These are phyloP conservation scores for Pampusana beccarii DNA, from an alignment of 2,113 vertebrate species.

Conservation along the genomic window DNA sequence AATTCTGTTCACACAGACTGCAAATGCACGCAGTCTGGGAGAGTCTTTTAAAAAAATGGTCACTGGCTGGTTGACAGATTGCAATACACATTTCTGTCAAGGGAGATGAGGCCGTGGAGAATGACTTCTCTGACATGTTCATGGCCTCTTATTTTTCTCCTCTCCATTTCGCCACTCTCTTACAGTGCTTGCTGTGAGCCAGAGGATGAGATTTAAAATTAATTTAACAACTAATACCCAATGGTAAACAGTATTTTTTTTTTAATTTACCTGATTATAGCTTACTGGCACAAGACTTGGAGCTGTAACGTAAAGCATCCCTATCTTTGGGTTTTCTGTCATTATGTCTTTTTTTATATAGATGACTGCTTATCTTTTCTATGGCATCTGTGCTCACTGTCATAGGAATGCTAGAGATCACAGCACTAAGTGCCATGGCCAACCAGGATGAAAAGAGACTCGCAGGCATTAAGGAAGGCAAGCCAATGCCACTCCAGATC, in stretches of 20 bases:
- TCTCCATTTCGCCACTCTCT: background rate
- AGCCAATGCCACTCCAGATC: background rate
- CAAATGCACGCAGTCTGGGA: background rate
- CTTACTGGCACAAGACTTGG: slow-evolving; percentile 42
- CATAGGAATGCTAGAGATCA: slow-evolving; percentile 41
- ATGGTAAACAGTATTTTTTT: background rate
- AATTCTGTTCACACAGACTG: background rate
- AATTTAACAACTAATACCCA: background rate
- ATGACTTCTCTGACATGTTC: slow-evolving; percentile 27
- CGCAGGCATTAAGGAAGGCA: slow-evolving; percentile 33
- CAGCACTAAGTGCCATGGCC: slow-evolving; percentile 23
- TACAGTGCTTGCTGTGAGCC: background rate
- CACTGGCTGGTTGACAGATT: slow-evolving; percentile 25
- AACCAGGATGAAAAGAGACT: slow-evolving; percentile 54
- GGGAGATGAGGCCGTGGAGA: background rate
- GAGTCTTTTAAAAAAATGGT: background rate
- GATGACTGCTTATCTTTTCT: slow-evolving; percentile 52
- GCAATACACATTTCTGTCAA: slow-evolving; percentile 27
- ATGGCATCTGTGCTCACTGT: slow-evolving; percentile 28
- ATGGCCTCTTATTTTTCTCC: slow-evolving; percentile 35
- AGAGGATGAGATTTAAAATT: slow-evolving; percentile 12
- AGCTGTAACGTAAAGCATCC: slow-evolving; percentile 39
- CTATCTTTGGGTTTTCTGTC: slow-evolving; percentile 45
- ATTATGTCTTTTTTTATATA: slow-evolving; percentile 28
- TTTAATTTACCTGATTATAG: slow-evolving; percentile 9